Percentiles rank a stretch among this genome's conserved stretches.
Conservation (phyloP, 2,113 vertebrate genomes). For the Scopus umbretta region DNA sequence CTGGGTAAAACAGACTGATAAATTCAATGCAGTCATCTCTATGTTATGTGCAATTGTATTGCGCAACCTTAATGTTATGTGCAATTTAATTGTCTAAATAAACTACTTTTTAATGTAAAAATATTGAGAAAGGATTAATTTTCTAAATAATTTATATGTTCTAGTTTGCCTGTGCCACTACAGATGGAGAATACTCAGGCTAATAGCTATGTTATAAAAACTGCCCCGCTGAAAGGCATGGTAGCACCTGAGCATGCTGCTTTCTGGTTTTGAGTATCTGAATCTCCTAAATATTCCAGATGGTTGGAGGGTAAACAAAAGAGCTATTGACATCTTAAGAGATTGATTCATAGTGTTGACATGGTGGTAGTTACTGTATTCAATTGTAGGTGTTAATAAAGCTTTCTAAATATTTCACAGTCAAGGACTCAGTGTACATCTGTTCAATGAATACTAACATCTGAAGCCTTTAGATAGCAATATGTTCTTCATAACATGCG, state of each 20-base stretch:
- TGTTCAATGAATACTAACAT: background rate
- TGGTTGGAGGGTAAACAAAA: background rate
- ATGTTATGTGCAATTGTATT: background rate
- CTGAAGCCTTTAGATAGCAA: background rate
- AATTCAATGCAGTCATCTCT: background rate
- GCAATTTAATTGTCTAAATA: background rate
- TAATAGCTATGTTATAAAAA: background rate
- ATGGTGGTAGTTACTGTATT: background rate
- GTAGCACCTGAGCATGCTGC: background rate
- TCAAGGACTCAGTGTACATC: background rate
- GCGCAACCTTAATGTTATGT: no score
- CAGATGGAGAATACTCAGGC: background rate
- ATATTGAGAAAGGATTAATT: background rate
- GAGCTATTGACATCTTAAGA: background rate
- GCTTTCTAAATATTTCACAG: background rate
- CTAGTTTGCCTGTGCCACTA: background rate
- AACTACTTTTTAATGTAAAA: background rate
- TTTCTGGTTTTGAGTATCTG: background rate
- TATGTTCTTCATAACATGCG: background rate
- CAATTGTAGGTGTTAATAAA: background rate
- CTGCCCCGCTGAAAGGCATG: background rate
- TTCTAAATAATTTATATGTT: background rate
- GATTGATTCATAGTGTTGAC: background rate
- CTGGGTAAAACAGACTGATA: background rate
- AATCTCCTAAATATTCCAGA: slow-evolving; percentile 10